phyloP scores from a whole-genome alignment of 1,140 invertebrate genomes.

The Cyclina sinensis region DNA sequence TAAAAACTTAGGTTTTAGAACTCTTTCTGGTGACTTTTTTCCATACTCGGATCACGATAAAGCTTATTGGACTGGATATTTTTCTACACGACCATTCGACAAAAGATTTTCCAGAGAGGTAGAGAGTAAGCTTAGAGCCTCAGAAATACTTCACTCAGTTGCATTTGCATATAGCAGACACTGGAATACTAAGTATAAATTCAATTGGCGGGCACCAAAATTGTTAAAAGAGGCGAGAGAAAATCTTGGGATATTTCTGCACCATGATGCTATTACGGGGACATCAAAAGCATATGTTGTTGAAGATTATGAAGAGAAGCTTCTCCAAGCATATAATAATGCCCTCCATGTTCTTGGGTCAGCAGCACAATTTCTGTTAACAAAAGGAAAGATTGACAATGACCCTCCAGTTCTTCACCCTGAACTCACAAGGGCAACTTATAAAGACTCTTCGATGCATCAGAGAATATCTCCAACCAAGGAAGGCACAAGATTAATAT shows the following conservation, averaged over 20 bases:
- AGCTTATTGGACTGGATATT: slow-evolving; percentile 99
- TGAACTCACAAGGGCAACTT: slow-evolving; percentile 64
- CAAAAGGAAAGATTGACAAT: slow-evolving; percentile 71
- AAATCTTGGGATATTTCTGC: slow-evolving; percentile 96
- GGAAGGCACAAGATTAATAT: slow-evolving; percentile 71
- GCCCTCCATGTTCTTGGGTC: slow-evolving; percentile 74
- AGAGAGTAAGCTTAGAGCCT: slow-evolving; percentile 92
- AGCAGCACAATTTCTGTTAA: slow-evolving; percentile 77
- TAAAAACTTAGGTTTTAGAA: slow-evolving; percentile 89
- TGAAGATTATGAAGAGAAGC: slow-evolving; percentile 96
- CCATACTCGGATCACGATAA: slow-evolving; percentile 98
- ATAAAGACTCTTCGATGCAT: slow-evolving; percentile 68
- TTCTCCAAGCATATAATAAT: slow-evolving; percentile 81
- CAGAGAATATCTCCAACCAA: slow-evolving; percentile 69
- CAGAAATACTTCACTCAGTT: slow-evolving; percentile 80
- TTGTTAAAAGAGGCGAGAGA: slow-evolving; percentile 90
- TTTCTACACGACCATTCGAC: slow-evolving; percentile 96
- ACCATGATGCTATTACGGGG: slow-evolving; percentile 99
- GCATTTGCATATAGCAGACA: slow-evolving; percentile 75
- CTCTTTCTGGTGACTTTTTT: slow-evolving; percentile 97
- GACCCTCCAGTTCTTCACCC: slow-evolving; percentile 75
- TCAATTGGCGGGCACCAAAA: slow-evolving; percentile 69
- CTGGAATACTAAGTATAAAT: slow-evolving; percentile 69
- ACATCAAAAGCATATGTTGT: slow-evolving; percentile 97
- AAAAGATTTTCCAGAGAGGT: slow-evolving; percentile 95